Base-by-base conservation (phyloP, 2,113 vertebrate genomes). In the Orthonyx spaldingii region DNA sequence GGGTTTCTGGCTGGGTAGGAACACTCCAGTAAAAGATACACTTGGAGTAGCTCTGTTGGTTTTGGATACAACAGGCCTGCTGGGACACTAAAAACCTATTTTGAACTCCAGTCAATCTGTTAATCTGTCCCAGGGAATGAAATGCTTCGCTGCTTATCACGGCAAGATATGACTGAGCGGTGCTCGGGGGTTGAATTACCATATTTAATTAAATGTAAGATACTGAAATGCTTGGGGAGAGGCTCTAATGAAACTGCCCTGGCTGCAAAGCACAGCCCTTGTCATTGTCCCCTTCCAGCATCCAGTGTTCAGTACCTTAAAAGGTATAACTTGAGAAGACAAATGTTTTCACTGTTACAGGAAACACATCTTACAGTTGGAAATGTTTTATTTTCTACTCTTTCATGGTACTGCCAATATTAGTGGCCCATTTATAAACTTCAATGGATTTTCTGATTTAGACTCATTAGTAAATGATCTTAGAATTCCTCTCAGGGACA, bases 151-250 rank as follows among this genome's bases (percentile, higher is more conserved):
- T 89, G 92, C 87, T 97, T 92, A 90, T 92, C 95, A 37, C 61
- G 0, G 1, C 90, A 42, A 93, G 93, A 90, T 87, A 89, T 39
- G 88, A 84, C 46, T 35, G 88, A 94, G 77, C 0, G 1, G 65
- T 87, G 80, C 92, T 90, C 4, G 9, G 83, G 86, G 83, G 47
- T 94, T 90, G 80, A 94, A 97, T 97, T 97, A 94, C 92, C 95
- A 92, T 94, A 92, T 94, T 97, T 97, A 97, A 97, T 97, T 97
- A 97, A 96, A 97, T 91, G 70, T 76, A 44, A 82, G 85, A 52
- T 32, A 52, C 72, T 56, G 83, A 76, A 93, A 87, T 87, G 93
- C 88, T 92, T 52, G 57, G 70, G 95, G 94, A 95, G 78, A 89
- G 87, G 63, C 71, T 46, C 83, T 96, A 37, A 96, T 97, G 94